Conservation (phyloP, 2,888 invertebrate species). For the Schizaphis graminum region DNA sequence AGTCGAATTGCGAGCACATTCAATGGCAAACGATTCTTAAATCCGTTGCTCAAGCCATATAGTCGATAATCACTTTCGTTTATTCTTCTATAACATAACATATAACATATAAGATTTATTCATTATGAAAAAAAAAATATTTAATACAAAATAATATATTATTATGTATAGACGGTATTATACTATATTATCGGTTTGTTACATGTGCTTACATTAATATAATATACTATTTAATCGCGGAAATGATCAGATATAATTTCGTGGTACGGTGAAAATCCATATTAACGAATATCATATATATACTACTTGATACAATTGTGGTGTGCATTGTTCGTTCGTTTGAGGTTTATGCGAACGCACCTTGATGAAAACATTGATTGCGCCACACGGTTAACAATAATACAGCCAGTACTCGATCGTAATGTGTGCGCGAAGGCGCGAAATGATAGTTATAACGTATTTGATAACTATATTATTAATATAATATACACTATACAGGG, state of each 20-base stretch:
- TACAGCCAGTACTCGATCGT: neutral
- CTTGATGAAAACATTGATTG: neutral
- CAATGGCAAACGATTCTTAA: no score
- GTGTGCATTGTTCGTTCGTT: neutral
- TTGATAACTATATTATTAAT: neutral
- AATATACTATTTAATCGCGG: neutral
- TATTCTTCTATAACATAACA: no score
- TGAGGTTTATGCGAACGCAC: neutral
- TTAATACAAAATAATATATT: neutral
- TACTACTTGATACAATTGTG: neutral
- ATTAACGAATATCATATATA: neutral
- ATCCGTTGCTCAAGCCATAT: no score
- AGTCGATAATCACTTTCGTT: no score
- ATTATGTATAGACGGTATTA: neutral
- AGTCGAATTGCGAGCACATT: no score
- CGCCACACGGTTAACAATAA: neutral
- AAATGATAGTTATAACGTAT: neutral
- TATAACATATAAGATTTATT: no score
- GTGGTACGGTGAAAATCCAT: neutral
- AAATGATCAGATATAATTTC: neutral
- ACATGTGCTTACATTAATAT: neutral
- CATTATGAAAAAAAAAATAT: no score
- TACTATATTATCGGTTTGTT: neutral
- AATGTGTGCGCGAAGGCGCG: neutral
- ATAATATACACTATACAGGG: neutral